Base-by-base conservation (phyloP, 2,797 vertebrate species). In the Aeoliscus strigatus region DNA sequence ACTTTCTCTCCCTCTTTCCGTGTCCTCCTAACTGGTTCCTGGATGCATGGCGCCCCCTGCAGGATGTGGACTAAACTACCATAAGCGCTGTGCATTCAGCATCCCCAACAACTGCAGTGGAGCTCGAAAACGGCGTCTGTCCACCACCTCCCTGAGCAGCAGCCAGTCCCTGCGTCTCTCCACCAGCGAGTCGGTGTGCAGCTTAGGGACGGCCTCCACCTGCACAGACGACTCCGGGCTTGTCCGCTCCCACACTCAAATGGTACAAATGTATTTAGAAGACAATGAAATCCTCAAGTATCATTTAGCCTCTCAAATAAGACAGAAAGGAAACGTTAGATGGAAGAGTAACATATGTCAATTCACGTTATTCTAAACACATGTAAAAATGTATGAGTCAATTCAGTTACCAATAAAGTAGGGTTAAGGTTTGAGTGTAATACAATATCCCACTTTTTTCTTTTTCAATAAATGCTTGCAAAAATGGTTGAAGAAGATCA, bases 21-120 rank as follows among this genome's bases (percentile, higher is more conserved):
- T 29, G 23, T 21, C 13, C 34, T n/a, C n/a, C 13, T 35, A 21
- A 2, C 29, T 31, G 12, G 2, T 46, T 71, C 50, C 52, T 12
- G 64, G 40, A 40, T 60, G 39, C 18, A 37, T 76, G 58, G 39
- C 11, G 42, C 77, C 82, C 69, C 41, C 77, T 84, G 58, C 77
- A 96, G 93, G 93, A 39, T 96, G 93, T 35, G 93, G 93, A 10
- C 80, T 96, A 12, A 94, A 96, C 77, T 96, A 94, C 80, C 93
- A 96, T 77, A 96, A 96, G 44, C 90, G 93, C 32, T 96, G 93
- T 1, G 93, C 93, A 14, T 96, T 94, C 82, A 94, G 86, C 77
- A 94, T 96, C 59, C 93, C 93, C 0, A 96, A 96, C 74, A 96
- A 96, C 79, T 96, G 93, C 81, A 93, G 90, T 0, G 91, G 93